Conservation (phyloP, 2,113 vertebrate species). For the Pedetes capensis region DNA sequence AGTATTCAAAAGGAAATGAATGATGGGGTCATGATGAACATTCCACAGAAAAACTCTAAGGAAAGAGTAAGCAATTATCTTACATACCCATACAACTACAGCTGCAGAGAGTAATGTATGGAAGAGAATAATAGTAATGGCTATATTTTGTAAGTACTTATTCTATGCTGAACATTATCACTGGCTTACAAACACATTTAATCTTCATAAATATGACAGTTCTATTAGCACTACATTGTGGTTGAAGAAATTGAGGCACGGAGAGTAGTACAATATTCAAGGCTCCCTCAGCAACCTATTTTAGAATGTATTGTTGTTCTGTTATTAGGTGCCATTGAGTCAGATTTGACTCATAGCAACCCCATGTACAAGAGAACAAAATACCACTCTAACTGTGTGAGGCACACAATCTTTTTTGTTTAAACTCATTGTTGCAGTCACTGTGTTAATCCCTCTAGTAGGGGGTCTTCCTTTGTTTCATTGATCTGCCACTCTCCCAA, state of each 20-base stretch:
- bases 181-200: background rate
- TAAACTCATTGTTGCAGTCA: too few species aligned
- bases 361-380: too few species aligned
- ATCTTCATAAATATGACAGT: background rate
- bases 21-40: background rate
- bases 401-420: too few species aligned
- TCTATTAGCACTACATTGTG: background rate
- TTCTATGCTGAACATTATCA: too few species aligned
- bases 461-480: too few species aligned
- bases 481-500: too few species aligned
- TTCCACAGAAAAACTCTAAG: background rate
- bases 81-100: background rate
- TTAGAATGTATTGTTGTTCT: background rate
- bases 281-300: background rate
- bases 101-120: background rate
- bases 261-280: background rate
- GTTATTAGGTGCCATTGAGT: too few species aligned
- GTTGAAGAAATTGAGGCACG: background rate
- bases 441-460: too few species aligned
- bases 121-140: background rate
- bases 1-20: background rate
- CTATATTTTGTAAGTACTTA: background rate
- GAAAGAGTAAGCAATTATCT: background rate
- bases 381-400: too few species aligned
- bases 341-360: too few species aligned